phyloP scores from a whole-genome alignment of 2,797 vertebrate genomes.

The Geotrypetes seraphini region DNA sequence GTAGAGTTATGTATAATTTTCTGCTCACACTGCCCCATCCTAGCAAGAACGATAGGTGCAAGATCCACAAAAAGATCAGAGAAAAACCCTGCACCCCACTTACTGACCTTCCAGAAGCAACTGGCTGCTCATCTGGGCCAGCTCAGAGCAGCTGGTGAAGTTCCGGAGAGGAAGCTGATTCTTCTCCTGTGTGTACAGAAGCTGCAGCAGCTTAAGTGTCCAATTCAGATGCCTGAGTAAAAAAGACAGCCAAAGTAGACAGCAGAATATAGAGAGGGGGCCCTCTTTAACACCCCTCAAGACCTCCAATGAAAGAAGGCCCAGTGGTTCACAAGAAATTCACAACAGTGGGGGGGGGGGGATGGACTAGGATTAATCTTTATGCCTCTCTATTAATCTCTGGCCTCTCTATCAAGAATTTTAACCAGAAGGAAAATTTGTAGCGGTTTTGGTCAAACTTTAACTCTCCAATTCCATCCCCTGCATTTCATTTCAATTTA shows the following conservation, averaged over 20 bases:
- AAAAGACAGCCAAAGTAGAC: constrained; percentile 1
- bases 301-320: no score
- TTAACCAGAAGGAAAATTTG: no score
- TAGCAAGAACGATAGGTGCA: no score
- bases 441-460: no score
- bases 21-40: neutral
- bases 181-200: constrained; percentile 67
- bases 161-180: constrained; percentile 76
- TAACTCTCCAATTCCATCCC: no score
- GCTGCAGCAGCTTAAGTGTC: constrained; percentile 84
- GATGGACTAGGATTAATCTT: no score
- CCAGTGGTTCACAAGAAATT: no score
- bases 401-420: no score
- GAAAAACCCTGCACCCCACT: constrained; percentile 2
- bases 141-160: constrained; percentile 73
- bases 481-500: no score
- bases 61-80: no score
- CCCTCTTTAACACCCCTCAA: neutral
- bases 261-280: neutral
- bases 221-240: constrained; percentile 82
- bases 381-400: no score
- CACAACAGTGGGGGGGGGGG: no score
- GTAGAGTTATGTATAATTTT: neutral
- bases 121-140: constrained; percentile 84
- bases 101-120: constrained; percentile 75